Conservation (phyloP, 2,113 vertebrate species). For the Lipophrys pholis region DNA sequence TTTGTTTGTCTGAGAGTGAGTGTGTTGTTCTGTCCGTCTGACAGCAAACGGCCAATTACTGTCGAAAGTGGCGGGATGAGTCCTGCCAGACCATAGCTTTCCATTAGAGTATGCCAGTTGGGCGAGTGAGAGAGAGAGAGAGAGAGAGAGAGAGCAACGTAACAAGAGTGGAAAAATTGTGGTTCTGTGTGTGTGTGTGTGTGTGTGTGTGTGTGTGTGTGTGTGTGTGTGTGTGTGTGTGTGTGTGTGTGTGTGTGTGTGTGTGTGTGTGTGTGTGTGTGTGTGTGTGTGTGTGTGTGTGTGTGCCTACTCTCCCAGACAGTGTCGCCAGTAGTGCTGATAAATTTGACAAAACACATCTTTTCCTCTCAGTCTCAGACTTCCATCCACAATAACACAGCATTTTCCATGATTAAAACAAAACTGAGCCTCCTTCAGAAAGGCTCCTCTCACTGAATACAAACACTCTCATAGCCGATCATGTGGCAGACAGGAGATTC, state of each 20-base stretch:
- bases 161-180: constrained; percentile 56
- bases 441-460: not conserved
- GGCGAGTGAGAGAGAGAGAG: constrained; percentile 52
- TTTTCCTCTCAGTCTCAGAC: constrained; percentile 15
- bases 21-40: constrained; percentile 64
- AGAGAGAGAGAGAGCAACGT: constrained; percentile 45
- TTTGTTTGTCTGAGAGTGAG: constrained; percentile 13
- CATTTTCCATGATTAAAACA: constrained; percentile 3
- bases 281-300: constrained; percentile 16
- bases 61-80: constrained; percentile 75
- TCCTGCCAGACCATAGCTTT: constrained; percentile 77
- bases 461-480: not conserved
- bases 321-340: constrained; percentile 32
- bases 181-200: constrained; percentile 18
- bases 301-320: constrained; percentile 20
- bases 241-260: constrained; percentile 22
- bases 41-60: constrained; percentile 79
- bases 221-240: constrained; percentile 14
- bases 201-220: constrained; percentile 22
- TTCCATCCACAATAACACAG: not conserved
- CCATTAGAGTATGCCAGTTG: constrained; percentile 72
- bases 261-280: constrained; percentile 19
- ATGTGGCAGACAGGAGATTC: no score
- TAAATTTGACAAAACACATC: constrained; percentile 16
- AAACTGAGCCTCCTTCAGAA: not conserved